phyloP scores from a whole-genome alignment of 2,113 vertebrate genomes.

The Opisthocomus hoazin region DNA sequence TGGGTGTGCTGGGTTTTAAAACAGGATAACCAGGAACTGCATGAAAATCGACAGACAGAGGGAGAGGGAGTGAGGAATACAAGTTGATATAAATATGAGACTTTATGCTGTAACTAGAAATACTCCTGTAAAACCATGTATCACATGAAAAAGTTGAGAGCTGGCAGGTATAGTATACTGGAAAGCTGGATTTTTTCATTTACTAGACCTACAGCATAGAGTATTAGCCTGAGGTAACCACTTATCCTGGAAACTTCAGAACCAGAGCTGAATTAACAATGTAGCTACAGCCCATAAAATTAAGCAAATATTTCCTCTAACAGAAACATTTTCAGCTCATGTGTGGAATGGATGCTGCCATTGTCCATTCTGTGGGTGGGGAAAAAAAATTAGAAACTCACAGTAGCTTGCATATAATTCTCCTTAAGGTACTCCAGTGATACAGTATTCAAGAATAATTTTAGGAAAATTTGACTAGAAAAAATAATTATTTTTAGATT shows the following conservation, averaged over 20 bases:
- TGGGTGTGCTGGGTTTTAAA: slow-evolving; percentile 11
- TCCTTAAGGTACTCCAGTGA: neutral
- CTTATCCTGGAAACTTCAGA: slow-evolving; percentile 40
- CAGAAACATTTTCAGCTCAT: slow-evolving; percentile 1
- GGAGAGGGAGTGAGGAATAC: neutral
- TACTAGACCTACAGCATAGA: slow-evolving; percentile 60
- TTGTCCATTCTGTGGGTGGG: neutral
- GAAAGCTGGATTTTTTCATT: slow-evolving; percentile 27
- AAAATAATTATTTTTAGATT: neutral
- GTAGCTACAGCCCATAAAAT: slow-evolving; percentile 53
- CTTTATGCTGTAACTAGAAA: slow-evolving; percentile 4
- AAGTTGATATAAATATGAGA: neutral
- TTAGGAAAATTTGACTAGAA: neutral
- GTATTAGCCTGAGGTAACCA: slow-evolving; percentile 36
- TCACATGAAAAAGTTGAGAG: neutral
- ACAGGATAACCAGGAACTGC: neutral
- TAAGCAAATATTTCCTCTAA: slow-evolving; percentile 57
- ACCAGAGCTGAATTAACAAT: slow-evolving; percentile 55
- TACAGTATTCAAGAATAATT: neutral
- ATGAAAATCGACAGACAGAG: neutral
- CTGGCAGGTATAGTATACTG: neutral
- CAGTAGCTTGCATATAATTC: neutral
- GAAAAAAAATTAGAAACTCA: neutral
- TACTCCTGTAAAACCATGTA: neutral
- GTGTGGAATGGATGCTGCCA: neutral